Evolutionary conservation across 1,140 invertebrate species (phyloP).

Genomic region (Sitodiplosis mosellana): DNA sequence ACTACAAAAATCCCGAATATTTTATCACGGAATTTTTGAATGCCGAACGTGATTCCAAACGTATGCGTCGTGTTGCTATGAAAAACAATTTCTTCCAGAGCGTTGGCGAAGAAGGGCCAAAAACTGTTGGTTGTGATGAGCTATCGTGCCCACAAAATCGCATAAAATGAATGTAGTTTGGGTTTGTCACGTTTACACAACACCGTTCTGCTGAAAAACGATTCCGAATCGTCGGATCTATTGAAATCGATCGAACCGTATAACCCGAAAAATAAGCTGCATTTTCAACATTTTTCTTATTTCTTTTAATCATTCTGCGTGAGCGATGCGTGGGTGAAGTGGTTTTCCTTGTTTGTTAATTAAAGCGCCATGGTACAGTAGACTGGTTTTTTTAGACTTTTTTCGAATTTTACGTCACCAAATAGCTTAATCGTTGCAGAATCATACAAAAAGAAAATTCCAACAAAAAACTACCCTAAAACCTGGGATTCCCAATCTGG

Average conservation of each 20-base stretch:
- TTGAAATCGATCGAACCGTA: constrained; percentile 22
- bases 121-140: constrained; percentile 19
- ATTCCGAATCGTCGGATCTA: constrained; percentile 17
- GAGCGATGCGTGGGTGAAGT: no score
- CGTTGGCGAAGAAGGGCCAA: constrained; percentile 10
- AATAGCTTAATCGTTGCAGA: no score
- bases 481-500: no score
- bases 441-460: no score
- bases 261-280: no score
- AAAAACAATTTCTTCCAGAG: constrained; percentile 9
- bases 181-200: constrained; percentile 14
- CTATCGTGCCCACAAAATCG: constrained; percentile 20
- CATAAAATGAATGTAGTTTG: constrained; percentile 17
- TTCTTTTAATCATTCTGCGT: no score
- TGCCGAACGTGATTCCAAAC: constrained; percentile 18
- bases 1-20: constrained; percentile 20
- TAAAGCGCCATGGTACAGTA: no score
- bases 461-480: no score
- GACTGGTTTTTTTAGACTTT: no score
- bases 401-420: no score
- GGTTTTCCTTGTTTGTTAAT: no score
- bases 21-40: constrained; percentile 22
- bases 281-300: no score
- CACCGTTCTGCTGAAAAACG: constrained; percentile 19
- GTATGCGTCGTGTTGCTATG: constrained; percentile 17